A percentile compares a stretch with the other conserved stretches of the same genome.
phyloP scores from a whole-genome alignment of 2,113 vertebrate species.

The Gadus chalcogrammus region DNA sequence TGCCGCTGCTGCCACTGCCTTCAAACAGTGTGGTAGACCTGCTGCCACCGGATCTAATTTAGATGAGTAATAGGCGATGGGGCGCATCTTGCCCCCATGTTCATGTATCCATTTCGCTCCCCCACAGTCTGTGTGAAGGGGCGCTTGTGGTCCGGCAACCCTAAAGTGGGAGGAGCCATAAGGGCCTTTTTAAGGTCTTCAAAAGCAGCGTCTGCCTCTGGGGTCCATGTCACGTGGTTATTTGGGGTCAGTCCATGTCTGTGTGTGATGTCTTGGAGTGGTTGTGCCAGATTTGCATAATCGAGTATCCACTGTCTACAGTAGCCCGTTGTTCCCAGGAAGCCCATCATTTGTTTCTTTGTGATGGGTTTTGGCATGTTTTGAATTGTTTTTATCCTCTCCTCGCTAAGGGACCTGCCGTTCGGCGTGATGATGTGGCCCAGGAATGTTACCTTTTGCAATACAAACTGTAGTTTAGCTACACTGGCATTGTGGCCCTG shows the following conservation, averaged over 20 bases:
- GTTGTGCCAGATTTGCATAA: background rate
- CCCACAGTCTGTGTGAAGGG: background rate
- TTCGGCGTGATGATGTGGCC: no score
- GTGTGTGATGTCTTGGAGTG: background rate
- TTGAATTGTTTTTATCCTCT: background rate
- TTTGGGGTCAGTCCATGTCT: background rate
- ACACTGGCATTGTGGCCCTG: conserved; percentile 2
- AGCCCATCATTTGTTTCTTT: background rate
- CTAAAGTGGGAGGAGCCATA: background rate
- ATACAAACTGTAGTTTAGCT: background rate
- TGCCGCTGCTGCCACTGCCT: background rate
- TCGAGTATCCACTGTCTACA: background rate
- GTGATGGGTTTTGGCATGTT: conserved; percentile 1
- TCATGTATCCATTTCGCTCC: background rate
- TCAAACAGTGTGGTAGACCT: background rate
- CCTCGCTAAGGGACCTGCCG: no score
- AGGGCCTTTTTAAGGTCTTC: background rate
- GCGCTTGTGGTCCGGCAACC: background rate
- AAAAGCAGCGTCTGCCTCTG: background rate
- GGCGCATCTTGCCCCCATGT: background rate
- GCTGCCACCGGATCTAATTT: background rate
- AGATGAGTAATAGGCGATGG: background rate
- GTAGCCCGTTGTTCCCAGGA: background rate
- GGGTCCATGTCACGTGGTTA: background rate
- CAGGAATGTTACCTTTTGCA: no score